These are phyloP conservation scores for Meles meles DNA, from an alignment of 2,113 vertebrate species.

Conservation along the genomic window DNA sequence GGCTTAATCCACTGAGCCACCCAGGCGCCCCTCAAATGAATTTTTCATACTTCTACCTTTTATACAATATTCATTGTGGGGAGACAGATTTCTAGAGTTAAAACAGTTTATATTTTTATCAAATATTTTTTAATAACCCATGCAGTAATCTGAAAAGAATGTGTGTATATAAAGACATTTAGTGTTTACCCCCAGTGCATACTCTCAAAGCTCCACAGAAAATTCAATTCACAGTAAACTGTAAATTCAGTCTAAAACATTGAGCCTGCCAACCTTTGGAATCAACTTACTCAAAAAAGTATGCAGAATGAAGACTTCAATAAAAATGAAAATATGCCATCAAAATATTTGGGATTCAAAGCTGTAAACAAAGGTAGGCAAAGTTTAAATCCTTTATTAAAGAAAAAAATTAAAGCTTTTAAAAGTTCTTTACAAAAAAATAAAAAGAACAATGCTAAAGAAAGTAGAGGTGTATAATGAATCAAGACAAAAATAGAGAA, in stretches of 20 bases:
- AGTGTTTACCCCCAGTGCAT: neutral
- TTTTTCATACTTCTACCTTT: neutral
- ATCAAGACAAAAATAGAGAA: neutral
- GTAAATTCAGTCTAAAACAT: neutral
- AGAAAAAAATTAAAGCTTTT: neutral
- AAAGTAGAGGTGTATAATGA: neutral
- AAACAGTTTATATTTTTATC: neutral
- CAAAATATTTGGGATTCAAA: slow-evolving; percentile 28
- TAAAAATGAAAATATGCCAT: neutral
- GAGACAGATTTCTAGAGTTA: neutral
- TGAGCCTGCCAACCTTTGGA: neutral
- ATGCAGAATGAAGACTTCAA: neutral
- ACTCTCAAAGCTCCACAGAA: neutral
- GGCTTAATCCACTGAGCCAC: too few relatives aligned
- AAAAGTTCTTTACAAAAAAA: neutral
- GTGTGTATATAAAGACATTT: neutral
- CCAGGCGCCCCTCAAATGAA: too few relatives aligned
- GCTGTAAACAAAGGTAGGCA: neutral
- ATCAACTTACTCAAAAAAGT: neutral
- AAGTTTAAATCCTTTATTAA: neutral
- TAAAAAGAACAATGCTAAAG: neutral
- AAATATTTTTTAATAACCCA: neutral
- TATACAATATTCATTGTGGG: neutral
- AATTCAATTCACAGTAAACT: neutral
- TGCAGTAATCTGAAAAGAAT: neutral